Evolutionary conservation across 2,797 vertebrate genomes (phyloP), one percentile per base, ranked within the genome.

Genomic region (Jordanella pulchra): DNA sequence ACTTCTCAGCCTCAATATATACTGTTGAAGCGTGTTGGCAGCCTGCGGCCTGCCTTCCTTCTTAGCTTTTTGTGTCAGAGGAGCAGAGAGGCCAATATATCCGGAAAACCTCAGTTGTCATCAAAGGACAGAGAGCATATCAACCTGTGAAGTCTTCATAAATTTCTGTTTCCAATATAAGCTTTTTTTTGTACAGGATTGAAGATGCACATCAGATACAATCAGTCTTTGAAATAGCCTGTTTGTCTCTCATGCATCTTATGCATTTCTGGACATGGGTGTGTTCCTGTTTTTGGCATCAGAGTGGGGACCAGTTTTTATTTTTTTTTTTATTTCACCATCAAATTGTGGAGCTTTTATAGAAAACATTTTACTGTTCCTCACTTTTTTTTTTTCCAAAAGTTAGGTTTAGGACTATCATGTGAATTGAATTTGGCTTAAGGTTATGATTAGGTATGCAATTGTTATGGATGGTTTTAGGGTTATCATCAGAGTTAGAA

Each of bases 201-300:
- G 39, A 64, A 68, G 32, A 69, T 65, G 25, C 9, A 48, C 44
- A 60, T 50, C 28, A 27, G 54, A 28, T 23, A 39, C n/a, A 45
- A 42, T 65, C 15, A 64, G 71, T 56, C 65, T 65, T 23, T 72
- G 32, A 69, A 58, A 11, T 14, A 18, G 3, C 48, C 69, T 48
- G 2, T 84, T 61, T 75, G 69, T 69, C 75, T 60, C n/a, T 58
- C 54, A 30, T 65, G 69, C 25, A 21, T 35, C 51, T 45, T 58
- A 64, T 35, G 50, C 25, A 51, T n/a, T 3, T 75, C 65, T 1
- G 61, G 7, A 58, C n/a, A n/a, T n/a, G n/a, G n/a, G n/a, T 12
- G 48, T 45, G 30, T 39, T 39, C 35, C 35, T 39, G 4, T 39
- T 39, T n/a, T 39, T 39, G 35, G 35, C 35, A 39, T 39, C 35